phyloP scores from a whole-genome alignment of 1,140 invertebrate genomes.

The Epicauta chinensis region DNA sequence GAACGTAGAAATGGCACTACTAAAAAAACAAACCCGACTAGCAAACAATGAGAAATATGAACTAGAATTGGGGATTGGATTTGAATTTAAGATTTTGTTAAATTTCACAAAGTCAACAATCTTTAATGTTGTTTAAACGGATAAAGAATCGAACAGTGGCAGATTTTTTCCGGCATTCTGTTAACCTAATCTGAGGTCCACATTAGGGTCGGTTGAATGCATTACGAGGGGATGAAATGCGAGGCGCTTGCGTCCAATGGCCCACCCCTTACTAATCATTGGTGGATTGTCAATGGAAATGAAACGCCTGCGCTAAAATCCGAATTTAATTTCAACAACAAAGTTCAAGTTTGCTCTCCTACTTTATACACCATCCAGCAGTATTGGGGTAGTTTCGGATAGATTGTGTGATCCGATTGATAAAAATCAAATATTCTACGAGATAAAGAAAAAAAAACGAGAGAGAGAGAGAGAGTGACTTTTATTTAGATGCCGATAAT shows the following conservation, averaged over 20 bases:
- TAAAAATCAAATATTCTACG: too few relatives aligned
- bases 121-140: too few relatives aligned
- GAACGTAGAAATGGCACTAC: too few relatives aligned
- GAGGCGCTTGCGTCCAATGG: slow-evolving; percentile 27
- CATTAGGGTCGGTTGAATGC: slow-evolving; percentile 36
- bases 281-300: slow-evolving; percentile 28
- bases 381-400: too few relatives aligned
- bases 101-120: too few relatives aligned
- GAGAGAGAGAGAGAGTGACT: too few relatives aligned
- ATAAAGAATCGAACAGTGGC: slow-evolving; percentile 6
- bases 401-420: too few relatives aligned
- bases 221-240: slow-evolving; percentile 33
- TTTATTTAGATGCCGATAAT: too few relatives aligned
- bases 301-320: slow-evolving; percentile 32
- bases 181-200: slow-evolving; percentile 37
- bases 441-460: too few relatives aligned
- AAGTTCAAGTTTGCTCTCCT: background rate
- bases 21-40: background rate
- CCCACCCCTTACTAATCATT: slow-evolving; percentile 31
- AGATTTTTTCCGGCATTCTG: slow-evolving; percentile 30
- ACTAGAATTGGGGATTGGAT: too few relatives aligned
- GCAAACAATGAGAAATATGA: background rate
- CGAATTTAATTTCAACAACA: slow-evolving; percentile 22
- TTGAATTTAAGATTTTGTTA: too few relatives aligned
- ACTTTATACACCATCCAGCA: background rate